Base-by-base conservation (phyloP, 2,113 vertebrate genomes). In the Oreochromis niloticus region DNA sequence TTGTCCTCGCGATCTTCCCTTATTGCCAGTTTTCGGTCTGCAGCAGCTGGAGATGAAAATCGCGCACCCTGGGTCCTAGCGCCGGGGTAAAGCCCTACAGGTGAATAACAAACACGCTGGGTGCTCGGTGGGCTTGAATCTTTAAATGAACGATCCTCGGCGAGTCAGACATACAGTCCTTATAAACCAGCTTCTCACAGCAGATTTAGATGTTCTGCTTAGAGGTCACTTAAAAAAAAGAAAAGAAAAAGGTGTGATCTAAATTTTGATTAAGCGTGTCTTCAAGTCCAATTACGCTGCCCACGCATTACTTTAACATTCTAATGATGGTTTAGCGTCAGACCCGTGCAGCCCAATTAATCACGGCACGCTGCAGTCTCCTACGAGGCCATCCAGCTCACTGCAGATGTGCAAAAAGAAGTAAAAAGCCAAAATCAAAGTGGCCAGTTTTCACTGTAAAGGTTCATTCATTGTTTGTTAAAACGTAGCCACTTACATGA, bases 51-150 rank as follows among this genome's bases (percentile, higher is more conserved):
- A 96, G 96, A 96, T 95, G 95, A 95, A 92, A 95, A 96, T 97
- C 96, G 97, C 97, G 97, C 96, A 96, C 96, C 93, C 96, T 96
- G 97, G 97, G 97, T 97, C 97, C 97, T 97, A 97, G 96, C 94
- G 97, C 96, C 96, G 90, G 94, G 73, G 80, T 55, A 3, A 81
- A 93, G 94, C 87, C 92, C 91, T 92, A 96, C 97, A 97, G 97
- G 97, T 97, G 96, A 97, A 96, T 88, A 94, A 93, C 91, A 93
- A 91, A 87, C 88, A 91, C 82, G 79, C 87, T 30, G 55, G 59
- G 24, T 83, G 87, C 81, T 90, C 80, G 56, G 61, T 83, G 87
- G 85, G 88, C n/a, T 84, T 50, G 9, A 50, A 36, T 80, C 91
- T 90, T 81, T 91, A 86, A 90, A 87, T 81, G 84, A 78, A 78